A percentile compares a stretch with the other conserved stretches of the same genome.
These are phyloP conservation scores for Aleiodes testaceus DNA, from an alignment of 2,888 invertebrate species.

Conservation along the genomic window DNA sequence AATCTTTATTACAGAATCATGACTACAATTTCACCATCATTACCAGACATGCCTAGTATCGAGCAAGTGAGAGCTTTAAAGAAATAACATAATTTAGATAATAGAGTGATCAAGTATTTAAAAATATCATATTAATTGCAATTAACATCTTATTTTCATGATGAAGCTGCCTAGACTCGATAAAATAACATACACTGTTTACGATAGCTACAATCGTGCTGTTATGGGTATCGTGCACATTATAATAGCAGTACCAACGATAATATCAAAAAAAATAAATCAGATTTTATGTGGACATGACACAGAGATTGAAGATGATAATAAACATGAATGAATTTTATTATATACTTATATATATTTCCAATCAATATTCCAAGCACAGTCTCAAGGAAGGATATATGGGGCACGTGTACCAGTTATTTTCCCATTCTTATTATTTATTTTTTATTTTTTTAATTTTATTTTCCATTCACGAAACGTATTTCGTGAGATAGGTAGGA, in stretches of 20 bases:
- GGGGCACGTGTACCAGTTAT: slow-evolving; percentile 36
- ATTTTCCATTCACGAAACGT: slow-evolving; percentile 14
- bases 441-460: slow-evolving; percentile 30
- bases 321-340: not conserved
- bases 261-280: slow-evolving; percentile 49
- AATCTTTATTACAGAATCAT: slow-evolving; percentile 65
- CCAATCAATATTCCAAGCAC: slow-evolving; percentile 41
- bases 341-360: not conserved
- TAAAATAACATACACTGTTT: slow-evolving; percentile 51
- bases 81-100: too few relatives aligned
- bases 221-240: slow-evolving; percentile 54
- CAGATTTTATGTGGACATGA: slow-evolving; percentile 47
- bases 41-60: slow-evolving; percentile 40
- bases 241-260: slow-evolving; percentile 51
- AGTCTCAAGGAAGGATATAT: slow-evolving; percentile 35
- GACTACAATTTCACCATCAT: slow-evolving; percentile 49
- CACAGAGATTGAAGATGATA: slow-evolving; percentile 39
- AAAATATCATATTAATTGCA: not conserved
- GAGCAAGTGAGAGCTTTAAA: slow-evolving; percentile 49
- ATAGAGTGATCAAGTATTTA: too few relatives aligned
- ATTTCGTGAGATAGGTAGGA: slow-evolving; percentile 23
- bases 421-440: not conserved
- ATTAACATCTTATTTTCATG: slow-evolving; percentile 39
- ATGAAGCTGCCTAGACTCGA: slow-evolving; percentile 53
- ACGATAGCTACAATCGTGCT: slow-evolving; percentile 58